Evolutionary conservation across 2,888 invertebrate species (phyloP).

Genomic region (Dynastes maya): DNA sequence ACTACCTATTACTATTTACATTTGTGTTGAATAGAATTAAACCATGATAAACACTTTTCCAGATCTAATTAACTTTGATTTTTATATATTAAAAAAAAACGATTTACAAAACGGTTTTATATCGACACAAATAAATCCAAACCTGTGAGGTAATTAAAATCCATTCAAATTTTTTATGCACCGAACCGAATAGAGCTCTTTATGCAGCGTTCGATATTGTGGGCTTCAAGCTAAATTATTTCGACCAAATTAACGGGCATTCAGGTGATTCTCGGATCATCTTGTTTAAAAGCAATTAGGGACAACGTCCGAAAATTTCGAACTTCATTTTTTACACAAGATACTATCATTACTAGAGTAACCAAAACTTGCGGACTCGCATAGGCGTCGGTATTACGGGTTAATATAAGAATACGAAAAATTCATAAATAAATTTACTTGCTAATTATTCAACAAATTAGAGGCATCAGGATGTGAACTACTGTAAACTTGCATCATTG

Average conservation of each 20-base stretch:
- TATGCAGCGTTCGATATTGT: not conserved
- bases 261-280: constrained; percentile 38
- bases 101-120: not conserved
- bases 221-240: constrained; percentile 24
- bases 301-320: constrained; percentile 16
- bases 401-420: too few species aligned
- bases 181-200: constrained; percentile 3
- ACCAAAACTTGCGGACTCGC: too few species aligned
- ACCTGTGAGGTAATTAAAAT: constrained; percentile 5
- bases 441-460: too few species aligned
- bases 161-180: not conserved
- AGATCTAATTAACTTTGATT: constrained; percentile 3
- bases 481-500: too few species aligned
- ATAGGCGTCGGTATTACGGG: too few species aligned
- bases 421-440: too few species aligned
- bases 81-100: not conserved
- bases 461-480: too few species aligned
- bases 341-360: constrained; percentile 20
- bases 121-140: not conserved
- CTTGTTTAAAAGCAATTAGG: constrained; percentile 40
- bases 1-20: not conserved
- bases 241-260: constrained; percentile 38
- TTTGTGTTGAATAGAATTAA: not conserved
- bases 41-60: not conserved
- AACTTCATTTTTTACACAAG: constrained; percentile 34